A percentile compares a stretch with the other conserved stretches of the same genome.
Conservation (phyloP, 2,888 invertebrate species). For the Metopia argyrocephala region DNA sequence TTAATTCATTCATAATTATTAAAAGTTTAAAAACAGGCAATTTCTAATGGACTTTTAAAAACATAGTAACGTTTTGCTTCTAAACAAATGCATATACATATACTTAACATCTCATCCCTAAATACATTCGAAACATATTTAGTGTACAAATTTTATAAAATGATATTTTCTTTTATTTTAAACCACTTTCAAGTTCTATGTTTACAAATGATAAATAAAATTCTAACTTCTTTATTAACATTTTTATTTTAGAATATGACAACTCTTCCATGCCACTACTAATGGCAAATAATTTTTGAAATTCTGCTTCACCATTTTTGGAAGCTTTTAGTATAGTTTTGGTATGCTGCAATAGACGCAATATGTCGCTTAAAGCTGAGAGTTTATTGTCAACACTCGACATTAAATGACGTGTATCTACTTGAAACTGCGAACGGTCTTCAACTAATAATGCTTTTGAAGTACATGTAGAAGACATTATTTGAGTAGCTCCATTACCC, state of each 20-base stretch:
- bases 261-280: constrained; percentile 79
- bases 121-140: too few species aligned
- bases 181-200: constrained; percentile 51
- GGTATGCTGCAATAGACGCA: constrained; percentile 80
- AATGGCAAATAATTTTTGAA: constrained; percentile 81
- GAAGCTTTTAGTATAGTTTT: constrained; percentile 73
- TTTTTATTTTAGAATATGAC: constrained; percentile 80
- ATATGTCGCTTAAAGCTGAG: constrained; percentile 84
- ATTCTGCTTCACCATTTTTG: constrained; percentile 68
- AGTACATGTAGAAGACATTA: constrained; percentile 68
- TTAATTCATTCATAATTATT: too few species aligned
- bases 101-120: too few species aligned
- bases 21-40: too few species aligned
- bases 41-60: too few species aligned
- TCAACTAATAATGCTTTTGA: constrained; percentile 73
- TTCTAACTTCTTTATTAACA: constrained; percentile 84
- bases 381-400: constrained; percentile 83
- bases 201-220: constrained; percentile 84
- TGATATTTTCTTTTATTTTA: background rate
- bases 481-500: constrained; percentile 75
- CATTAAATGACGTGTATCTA: constrained; percentile 82
- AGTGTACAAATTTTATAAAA: background rate
- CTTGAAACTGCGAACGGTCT: constrained; percentile 81
- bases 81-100: too few species aligned
- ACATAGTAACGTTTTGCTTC: too few species aligned